phyloP scores from a whole-genome alignment of 2,888 invertebrate species.

The Phymatocera aterrima region DNA sequence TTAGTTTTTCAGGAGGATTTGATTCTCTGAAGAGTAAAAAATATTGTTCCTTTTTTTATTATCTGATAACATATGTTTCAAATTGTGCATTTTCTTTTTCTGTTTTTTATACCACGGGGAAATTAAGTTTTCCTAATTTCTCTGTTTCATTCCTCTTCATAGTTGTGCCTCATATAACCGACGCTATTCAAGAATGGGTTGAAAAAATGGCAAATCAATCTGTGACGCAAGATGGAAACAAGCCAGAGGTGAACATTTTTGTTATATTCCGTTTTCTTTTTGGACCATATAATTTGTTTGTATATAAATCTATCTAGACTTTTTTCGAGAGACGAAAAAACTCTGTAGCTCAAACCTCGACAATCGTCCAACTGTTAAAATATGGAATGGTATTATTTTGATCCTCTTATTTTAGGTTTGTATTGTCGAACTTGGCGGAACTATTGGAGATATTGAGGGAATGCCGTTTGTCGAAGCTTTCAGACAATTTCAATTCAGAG shows the following conservation, averaged over 20 bases:
- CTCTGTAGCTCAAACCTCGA: too few relatives aligned
- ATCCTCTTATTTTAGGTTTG: conserved; percentile 80
- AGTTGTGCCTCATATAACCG: conserved; percentile 99
- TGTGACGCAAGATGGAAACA: conserved; percentile 83
- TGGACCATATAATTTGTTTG: too few relatives aligned
- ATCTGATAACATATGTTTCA: neutral
- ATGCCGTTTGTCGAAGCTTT: conserved; percentile 99
- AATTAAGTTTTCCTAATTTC: conserved; percentile 4
- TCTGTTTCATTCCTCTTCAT: neutral
- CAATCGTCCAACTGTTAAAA: neutral
- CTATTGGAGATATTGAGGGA: conserved; percentile 99
- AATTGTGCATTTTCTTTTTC: too few relatives aligned
- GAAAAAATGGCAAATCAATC: conserved; percentile 92
- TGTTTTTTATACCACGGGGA: too few relatives aligned
- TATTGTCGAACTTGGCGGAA: conserved; percentile 96
- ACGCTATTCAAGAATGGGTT: conserved; percentile 99
- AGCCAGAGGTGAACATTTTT: conserved; percentile 81
- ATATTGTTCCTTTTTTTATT: too few relatives aligned
- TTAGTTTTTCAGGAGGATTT: too few relatives aligned
- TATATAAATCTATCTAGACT: too few relatives aligned
- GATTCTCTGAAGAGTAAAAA: too few relatives aligned
- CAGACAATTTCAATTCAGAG: conserved; percentile 96
- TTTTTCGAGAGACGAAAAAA: neutral
- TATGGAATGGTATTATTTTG: too few relatives aligned
- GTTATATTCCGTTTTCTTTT: neutral